phyloP scores from a whole-genome alignment of 2,888 invertebrate species.

The Clusia tigrina region DNA sequence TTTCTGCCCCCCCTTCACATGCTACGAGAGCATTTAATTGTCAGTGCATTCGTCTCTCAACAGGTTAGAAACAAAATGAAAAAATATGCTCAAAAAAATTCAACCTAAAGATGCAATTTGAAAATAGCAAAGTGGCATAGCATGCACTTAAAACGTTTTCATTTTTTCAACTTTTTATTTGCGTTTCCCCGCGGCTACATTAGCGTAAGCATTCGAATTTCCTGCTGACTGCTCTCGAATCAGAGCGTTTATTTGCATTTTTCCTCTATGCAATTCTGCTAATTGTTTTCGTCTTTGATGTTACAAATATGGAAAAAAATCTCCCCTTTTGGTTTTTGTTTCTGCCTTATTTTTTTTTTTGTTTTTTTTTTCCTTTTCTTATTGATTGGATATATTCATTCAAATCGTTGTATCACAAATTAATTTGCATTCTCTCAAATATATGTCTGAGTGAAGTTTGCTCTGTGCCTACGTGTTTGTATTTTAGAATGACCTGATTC shows the following conservation, averaged over 20 bases:
- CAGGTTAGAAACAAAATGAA: constrained; percentile 3
- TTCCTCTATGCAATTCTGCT: not conserved
- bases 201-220: not conserved
- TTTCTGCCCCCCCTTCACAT: not conserved
- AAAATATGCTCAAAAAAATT: not conserved
- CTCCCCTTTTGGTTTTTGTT: too few species aligned
- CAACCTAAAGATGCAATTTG: not conserved
- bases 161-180: too few species aligned
- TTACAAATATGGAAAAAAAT: not conserved
- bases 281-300: not conserved
- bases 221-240: not conserved
- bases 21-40: not conserved
- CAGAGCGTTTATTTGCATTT: not conserved
- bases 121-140: not conserved
- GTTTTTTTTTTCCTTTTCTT: too few species aligned
- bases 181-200: not conserved
- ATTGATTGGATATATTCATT: too few species aligned
- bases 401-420: too few species aligned
- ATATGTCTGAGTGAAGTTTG: too few species aligned
- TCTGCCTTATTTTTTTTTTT: too few species aligned
- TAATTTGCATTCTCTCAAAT: too few species aligned
- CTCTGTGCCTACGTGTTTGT: too few species aligned
- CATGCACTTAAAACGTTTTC: not conserved
- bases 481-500: too few species aligned
- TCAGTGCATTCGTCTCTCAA: constrained; percentile 2